phyloP scores from a whole-genome alignment of 2,113 vertebrate genomes.

The Gnathonemus longibarbis region DNA sequence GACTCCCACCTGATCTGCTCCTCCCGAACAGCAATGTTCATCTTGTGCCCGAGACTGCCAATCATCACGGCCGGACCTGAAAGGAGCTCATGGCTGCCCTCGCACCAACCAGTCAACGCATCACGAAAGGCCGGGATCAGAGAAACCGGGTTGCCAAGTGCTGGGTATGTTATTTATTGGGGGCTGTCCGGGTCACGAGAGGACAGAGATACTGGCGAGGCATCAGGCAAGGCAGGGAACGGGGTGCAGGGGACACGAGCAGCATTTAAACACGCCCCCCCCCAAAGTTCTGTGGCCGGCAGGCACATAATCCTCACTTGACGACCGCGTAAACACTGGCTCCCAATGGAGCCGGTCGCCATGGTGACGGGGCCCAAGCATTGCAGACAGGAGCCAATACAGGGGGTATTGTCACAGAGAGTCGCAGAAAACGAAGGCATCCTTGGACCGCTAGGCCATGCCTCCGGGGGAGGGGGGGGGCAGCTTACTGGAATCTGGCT shows the following conservation, averaged over 20 bases:
- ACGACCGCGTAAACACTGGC: background rate
- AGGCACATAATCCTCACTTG: background rate
- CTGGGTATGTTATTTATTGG: background rate
- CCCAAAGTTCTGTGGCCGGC: background rate
- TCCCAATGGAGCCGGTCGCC: background rate
- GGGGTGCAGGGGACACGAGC: background rate
- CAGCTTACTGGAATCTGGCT: background rate
- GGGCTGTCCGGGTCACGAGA: background rate
- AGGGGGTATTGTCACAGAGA: background rate
- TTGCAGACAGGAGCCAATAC: background rate
- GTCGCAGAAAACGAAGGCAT: background rate
- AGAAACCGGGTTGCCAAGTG: background rate
- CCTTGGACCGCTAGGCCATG: background rate
- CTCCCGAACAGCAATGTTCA: background rate
- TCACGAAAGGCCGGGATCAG: background rate
- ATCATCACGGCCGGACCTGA: no score
- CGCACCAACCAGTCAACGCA: background rate
- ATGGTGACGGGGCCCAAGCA: background rate
- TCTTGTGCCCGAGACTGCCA: no score
- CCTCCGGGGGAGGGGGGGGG: background rate
- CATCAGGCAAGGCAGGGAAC: background rate
- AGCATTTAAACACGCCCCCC: background rate
- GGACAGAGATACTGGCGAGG: background rate
- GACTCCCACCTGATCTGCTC: background rate
- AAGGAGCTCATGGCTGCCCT: no score